Base-by-base conservation (phyloP, 2,888 invertebrate species). In the Oscheius myriophilus region DNA sequence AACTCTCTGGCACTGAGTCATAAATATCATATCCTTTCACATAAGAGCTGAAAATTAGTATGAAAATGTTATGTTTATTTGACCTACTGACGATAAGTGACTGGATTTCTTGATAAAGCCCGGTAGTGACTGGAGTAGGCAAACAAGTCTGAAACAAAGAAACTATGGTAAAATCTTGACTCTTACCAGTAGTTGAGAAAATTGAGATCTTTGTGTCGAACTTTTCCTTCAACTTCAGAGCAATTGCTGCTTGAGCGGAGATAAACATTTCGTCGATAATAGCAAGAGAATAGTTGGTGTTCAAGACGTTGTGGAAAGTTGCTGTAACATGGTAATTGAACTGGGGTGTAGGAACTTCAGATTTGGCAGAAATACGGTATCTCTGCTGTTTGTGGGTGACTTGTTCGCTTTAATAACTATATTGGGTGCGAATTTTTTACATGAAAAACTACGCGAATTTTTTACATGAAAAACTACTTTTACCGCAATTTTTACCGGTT, bases 261-360 rank as follows among this genome's bases (percentile, higher is more conserved):
- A 69, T 46, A 52, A 71, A 75, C 39, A 70, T 71, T 62, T 75
- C 75, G 62, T 75, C 75, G n/a, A 73, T 66, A 23, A 75, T 51
- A 0, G 67, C 70, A 39, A 75, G 18, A 53, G 72, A 72, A 51
- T 54, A 75, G 0, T 57, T 46, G 11, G 75, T 75, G n/a, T 43
- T 23, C 16, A 75, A 41, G 2, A 75, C 25, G 25, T 62, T 45
- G 9, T 61, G 41, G 46, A 72, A 39, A 9, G 26, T 53, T 68
- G 45, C 9, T 64, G 4, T n/a, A n/a, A n/a, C n/a, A n/a, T n/a
- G n/a, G n/a, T n/a, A n/a, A n/a, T n/a, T n/a, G n/a, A n/a, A n/a
- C n/a, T n/a, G n/a, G n/a, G n/a, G n/a, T n/a, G n/a, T n/a, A n/a
- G n/a, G n/a, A n/a, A n/a, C n/a, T n/a, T n/a, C n/a, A n/a, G n/a